Evolutionary conservation across 1,140 invertebrate genomes (phyloP).

Genomic region (Drosophila lowei): DNA sequence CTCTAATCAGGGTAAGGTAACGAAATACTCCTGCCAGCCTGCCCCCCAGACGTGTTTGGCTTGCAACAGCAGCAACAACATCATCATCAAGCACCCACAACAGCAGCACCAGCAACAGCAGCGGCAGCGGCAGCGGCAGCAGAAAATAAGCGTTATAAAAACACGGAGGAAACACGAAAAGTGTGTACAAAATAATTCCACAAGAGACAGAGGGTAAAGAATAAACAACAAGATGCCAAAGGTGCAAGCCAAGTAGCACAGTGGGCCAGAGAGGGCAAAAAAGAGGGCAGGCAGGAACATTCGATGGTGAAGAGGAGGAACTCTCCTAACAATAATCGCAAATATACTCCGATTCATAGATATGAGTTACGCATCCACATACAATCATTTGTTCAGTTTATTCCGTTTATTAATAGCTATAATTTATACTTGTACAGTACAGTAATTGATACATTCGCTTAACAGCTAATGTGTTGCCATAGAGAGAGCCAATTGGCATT

Average conservation of each 20-base stretch:
- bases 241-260: slow-evolving; percentile 48
- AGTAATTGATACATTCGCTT: too few species aligned
- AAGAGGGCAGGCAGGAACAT: background rate
- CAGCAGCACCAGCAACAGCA: slow-evolving; percentile 25
- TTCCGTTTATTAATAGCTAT: too few species aligned
- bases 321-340: too few species aligned
- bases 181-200: slow-evolving; percentile 76
- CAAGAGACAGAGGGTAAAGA: slow-evolving; percentile 64
- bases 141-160: slow-evolving; percentile 64
- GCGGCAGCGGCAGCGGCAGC: slow-evolving; percentile 23
- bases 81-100: slow-evolving; percentile 16
- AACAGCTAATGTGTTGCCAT: too few species aligned
- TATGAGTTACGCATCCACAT: too few species aligned
- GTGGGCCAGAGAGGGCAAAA: slow-evolving; percentile 35
- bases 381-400: too few species aligned
- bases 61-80: slow-evolving; percentile 19
- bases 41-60: slow-evolving; percentile 46
- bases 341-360: too few species aligned
- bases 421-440: too few species aligned
- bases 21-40: slow-evolving; percentile 10
- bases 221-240: slow-evolving; percentile 68
- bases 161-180: slow-evolving; percentile 45
- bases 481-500: too few species aligned
- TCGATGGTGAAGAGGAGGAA: too few species aligned
- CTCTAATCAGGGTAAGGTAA: slow-evolving; percentile 68